Percentiles rank a stretch among this genome's conserved stretches.
These are phyloP conservation scores for Sphenopsis melanotis DNA, from an alignment of 2,797 vertebrate species.

Conservation along the genomic window DNA sequence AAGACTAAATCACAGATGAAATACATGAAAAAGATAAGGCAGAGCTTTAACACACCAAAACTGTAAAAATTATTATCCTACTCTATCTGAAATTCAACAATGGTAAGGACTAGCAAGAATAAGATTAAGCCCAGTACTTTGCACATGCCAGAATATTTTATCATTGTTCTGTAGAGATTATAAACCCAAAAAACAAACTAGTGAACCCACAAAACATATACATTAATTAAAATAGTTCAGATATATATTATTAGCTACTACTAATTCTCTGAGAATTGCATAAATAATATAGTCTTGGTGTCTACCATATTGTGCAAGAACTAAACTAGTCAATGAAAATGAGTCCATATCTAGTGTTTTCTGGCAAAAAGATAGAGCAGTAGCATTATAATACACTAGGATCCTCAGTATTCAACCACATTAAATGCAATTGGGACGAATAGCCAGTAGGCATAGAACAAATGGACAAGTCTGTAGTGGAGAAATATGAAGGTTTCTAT, in stretches of 20 bases:
- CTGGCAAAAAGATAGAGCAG: background rate
- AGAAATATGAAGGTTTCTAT: background rate
- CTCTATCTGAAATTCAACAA: background rate
- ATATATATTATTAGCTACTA: background rate
- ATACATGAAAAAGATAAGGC: background rate
- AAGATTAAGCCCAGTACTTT: background rate
- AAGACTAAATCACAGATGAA: background rate
- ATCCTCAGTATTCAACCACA: background rate
- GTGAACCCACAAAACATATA: fast-evolving
- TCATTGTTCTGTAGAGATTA: background rate
- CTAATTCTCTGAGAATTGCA: background rate
- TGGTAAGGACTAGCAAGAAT: background rate
- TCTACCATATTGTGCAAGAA: background rate
- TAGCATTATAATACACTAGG: background rate
- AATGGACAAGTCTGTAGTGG: background rate
- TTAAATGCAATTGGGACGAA: background rate
- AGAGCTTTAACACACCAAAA: background rate
- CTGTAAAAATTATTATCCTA: background rate
- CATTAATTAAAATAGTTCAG: background rate
- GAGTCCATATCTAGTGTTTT: background rate
- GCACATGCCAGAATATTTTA: background rate
- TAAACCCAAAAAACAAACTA: background rate
- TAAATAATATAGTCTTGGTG: background rate
- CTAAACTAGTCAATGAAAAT: background rate
- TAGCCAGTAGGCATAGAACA: background rate